These are phyloP conservation scores for Aphis craccivora DNA, from an alignment of 1,140 invertebrate genomes.

Conservation along the genomic window DNA sequence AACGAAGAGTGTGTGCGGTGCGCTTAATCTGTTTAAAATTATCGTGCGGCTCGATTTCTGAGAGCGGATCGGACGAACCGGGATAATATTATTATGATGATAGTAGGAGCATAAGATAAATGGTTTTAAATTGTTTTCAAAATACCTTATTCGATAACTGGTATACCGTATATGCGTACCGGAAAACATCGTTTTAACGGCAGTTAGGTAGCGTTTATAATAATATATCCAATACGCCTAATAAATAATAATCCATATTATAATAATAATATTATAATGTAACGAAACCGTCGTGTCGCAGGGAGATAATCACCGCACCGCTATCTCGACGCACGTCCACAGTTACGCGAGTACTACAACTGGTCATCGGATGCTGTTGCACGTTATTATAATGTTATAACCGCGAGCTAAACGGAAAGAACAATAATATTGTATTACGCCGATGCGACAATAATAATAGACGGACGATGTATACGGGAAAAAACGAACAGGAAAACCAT, in stretches of 20 bases:
- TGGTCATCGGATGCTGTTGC: neutral
- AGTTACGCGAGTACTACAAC: no score
- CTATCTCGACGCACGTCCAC: neutral
- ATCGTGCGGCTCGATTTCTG: neutral
- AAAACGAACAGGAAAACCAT: conserved; percentile 24
- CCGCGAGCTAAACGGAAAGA: neutral
- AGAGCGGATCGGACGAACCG: neutral
- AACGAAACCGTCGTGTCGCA: neutral
- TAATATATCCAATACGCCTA: neutral
- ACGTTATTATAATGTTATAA: no score
- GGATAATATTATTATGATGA: neutral
- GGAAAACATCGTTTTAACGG: neutral
- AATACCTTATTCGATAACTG: neutral
- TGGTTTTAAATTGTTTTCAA: conserved; percentile 1
- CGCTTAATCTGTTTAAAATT: conserved; percentile 4
- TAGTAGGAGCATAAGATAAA: neutral
- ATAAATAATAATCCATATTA: neutral
- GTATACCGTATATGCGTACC: neutral
- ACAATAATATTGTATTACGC: neutral
- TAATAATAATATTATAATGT: no score
- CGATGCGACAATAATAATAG: neutral
- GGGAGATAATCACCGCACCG: neutral
- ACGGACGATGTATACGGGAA: neutral
- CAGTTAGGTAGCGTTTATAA: neutral
- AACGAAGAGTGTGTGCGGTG: neutral